phyloP scores from a whole-genome alignment of 2,113 vertebrate species.

The Prochilodus magdalenae region DNA sequence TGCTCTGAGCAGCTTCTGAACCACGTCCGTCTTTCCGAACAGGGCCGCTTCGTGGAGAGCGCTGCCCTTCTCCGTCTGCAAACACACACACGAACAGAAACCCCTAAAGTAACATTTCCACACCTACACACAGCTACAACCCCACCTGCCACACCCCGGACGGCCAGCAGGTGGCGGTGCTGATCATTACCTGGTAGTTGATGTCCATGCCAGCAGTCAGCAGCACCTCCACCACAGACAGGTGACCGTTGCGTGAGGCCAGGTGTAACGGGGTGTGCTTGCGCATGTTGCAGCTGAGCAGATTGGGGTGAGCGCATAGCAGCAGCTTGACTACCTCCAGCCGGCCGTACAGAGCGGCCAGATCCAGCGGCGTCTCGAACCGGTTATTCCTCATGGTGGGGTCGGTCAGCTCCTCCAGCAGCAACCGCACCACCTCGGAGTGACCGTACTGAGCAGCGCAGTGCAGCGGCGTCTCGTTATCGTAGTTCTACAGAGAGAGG shows the following conservation, averaged over 20 bases:
- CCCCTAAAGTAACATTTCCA: neutral
- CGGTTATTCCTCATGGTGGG: conserved; percentile 99
- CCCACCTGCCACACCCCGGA: too few relatives aligned
- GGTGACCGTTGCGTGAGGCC: conserved; percentile 94
- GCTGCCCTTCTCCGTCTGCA: conserved; percentile 97
- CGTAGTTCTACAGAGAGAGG: conserved; percentile 85
- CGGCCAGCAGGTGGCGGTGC: neutral
- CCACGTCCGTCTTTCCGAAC: conserved; percentile 96
- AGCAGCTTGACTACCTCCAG: conserved; percentile 97
- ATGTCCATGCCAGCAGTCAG: conserved; percentile 96
- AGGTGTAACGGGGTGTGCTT: conserved; percentile 95
- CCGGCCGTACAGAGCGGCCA: conserved; percentile 93
- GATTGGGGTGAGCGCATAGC: conserved; percentile 93
- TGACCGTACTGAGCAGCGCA: conserved; percentile 97
- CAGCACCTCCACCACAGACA: conserved; percentile 90
- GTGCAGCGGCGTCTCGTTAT: conserved; percentile 97
- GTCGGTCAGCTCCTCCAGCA: conserved; percentile 96
- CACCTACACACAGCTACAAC: neutral
- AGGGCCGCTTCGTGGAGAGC: conserved; percentile 98
- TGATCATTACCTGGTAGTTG: conserved; percentile 89
- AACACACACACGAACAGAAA: neutral
- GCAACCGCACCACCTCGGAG: conserved; percentile 90
- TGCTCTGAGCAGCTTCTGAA: conserved; percentile 93
- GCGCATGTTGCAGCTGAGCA: conserved; percentile 92
- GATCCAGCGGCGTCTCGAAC: conserved; percentile 94